These are phyloP conservation scores for Fopius arisanus DNA, from an alignment of 1,140 invertebrate species.

Conservation along the genomic window DNA sequence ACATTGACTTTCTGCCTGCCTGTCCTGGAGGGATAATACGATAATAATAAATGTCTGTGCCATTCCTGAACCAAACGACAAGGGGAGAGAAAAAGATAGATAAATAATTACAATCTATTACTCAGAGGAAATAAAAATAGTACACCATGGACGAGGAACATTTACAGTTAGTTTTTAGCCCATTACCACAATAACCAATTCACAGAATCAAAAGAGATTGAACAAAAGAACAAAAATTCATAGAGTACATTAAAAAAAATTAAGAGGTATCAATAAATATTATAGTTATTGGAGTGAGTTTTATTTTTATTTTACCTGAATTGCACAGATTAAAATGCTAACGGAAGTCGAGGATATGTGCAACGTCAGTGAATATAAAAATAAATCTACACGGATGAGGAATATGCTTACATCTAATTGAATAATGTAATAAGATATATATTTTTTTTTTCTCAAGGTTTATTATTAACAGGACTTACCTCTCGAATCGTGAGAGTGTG, in stretches of 20 bases:
- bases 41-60: background rate
- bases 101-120: background rate
- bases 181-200: slow-evolving; percentile 51
- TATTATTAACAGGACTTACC: slow-evolving; percentile 66
- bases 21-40: background rate
- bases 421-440: slow-evolving; percentile 21
- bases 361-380: background rate
- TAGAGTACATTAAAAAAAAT: background rate
- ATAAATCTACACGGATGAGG: background rate
- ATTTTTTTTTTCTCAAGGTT: slow-evolving; percentile 11
- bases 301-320: background rate
- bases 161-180: slow-evolving; percentile 32
- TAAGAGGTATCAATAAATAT: background rate
- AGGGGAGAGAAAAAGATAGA: background rate
- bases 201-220: slow-evolving; percentile 35
- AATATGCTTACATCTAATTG: background rate
- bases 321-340: background rate
- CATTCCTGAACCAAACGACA: background rate
- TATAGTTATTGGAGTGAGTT: background rate
- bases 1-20: background rate
- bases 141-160: slow-evolving; percentile 26
- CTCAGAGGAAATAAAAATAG: slow-evolving; percentile 16
- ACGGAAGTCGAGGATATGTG: background rate
- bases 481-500: slow-evolving; percentile 90
- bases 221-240: background rate